Conservation (phyloP, 1,140 invertebrate genomes). For the Drosophila arawakana region DNA sequence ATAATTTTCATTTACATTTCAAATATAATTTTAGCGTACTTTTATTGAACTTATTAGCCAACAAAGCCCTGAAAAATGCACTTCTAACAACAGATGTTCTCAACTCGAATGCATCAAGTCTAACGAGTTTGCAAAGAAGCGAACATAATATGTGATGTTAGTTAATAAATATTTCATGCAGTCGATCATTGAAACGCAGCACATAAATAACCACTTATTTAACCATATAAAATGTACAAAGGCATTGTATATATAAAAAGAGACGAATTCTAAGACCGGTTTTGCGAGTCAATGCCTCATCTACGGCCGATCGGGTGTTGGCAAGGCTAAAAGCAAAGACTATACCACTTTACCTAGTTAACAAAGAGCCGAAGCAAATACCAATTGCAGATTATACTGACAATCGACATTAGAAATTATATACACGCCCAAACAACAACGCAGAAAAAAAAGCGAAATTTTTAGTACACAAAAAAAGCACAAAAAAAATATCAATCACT, state of each 20-base stretch:
- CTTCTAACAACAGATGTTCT: not conserved
- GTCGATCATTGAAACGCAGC: conserved; percentile 9
- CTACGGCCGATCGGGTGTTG: conserved; percentile 12
- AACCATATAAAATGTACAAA: conserved; percentile 13
- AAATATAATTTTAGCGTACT: too few relatives aligned
- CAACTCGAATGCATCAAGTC: not conserved
- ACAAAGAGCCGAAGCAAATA: conserved; percentile 8
- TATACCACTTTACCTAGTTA: conserved; percentile 20
- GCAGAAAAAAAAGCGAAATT: conserved; percentile 63
- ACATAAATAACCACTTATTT: conserved; percentile 35
- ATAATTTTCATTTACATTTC: not conserved
- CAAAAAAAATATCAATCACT: conserved; percentile 74
- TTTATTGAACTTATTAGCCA: not conserved
- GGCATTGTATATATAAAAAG: not conserved
- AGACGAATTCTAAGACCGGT: conserved; percentile 32
- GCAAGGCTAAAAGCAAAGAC: conserved; percentile 27
- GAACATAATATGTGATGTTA: not conserved
- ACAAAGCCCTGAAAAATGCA: not conserved
- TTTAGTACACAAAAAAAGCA: conserved; percentile 41
- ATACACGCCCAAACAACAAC: conserved; percentile 28
- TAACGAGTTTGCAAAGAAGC: conserved; percentile 1
- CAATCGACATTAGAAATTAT: conserved; percentile 58
- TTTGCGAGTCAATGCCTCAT: conserved; percentile 14
- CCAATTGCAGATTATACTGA: conserved; percentile 12
- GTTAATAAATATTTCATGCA: conserved; percentile 21